Percentiles rank a stretch among this genome's conserved stretches.
phyloP scores from a whole-genome alignment of 2,113 vertebrate species.

The Astatotilapia flaviijosephi region DNA sequence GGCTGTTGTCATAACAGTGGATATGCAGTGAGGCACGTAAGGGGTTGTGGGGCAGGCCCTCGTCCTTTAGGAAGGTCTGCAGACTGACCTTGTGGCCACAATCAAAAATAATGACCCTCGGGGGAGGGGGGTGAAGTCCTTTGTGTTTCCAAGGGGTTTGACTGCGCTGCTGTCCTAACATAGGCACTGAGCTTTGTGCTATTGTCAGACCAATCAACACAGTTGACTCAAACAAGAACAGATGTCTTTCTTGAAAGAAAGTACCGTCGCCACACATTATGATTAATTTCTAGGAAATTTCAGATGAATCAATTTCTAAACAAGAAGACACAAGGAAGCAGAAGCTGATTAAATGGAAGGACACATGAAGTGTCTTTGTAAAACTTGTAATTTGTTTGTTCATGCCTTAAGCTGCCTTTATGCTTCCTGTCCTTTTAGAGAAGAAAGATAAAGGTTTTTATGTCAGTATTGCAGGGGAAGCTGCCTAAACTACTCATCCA shows the following conservation, averaged over 20 bases:
- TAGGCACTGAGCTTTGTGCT: constrained; percentile 24
- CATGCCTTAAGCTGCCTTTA: constrained; percentile 12
- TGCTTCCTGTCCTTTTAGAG: background rate
- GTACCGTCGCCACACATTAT: constrained; percentile 14
- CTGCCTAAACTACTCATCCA: constrained; percentile 9
- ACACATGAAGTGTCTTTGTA: background rate
- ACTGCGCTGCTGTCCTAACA: constrained; percentile 63
- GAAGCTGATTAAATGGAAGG: background rate
- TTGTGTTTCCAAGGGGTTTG: constrained; percentile 66
- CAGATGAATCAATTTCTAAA: background rate
- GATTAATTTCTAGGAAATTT: constrained; percentile 4
- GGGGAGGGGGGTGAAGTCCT: constrained; percentile 53
- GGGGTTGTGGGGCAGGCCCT: constrained; percentile 41
- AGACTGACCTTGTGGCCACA: constrained; percentile 75
- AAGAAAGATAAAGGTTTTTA: background rate
- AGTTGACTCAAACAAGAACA: constrained; percentile 47
- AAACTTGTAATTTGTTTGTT: constrained; percentile 5
- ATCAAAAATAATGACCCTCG: constrained; percentile 71
- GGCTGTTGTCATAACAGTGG: constrained; percentile 65
- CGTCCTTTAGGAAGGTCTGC: constrained; percentile 74
- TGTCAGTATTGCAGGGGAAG: background rate
- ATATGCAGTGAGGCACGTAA: constrained; percentile 34
- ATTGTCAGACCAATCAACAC: constrained; percentile 51
- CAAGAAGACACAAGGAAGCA: constrained; percentile 9
- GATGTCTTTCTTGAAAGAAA: constrained; percentile 53